Percentiles rank a stretch among this genome's conserved stretches.
phyloP scores from a whole-genome alignment of 2,113 vertebrate genomes.

The Lepus timidus region DNA sequence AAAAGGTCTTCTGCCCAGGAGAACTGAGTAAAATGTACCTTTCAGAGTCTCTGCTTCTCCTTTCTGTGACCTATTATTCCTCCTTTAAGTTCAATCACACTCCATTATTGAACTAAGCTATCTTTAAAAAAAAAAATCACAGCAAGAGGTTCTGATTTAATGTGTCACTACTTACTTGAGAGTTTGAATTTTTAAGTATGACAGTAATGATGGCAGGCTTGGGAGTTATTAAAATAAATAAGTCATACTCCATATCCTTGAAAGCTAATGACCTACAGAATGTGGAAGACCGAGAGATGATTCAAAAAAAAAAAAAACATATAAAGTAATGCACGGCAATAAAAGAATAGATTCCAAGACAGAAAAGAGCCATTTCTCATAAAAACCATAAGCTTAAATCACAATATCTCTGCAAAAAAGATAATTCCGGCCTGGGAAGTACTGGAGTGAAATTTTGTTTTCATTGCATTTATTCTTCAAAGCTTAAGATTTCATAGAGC shows the following conservation, averaged over 20 bases:
- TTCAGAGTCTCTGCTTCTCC: background rate
- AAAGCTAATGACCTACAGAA: constrained; percentile 45
- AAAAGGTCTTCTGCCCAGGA: background rate
- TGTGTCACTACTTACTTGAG: constrained; percentile 38
- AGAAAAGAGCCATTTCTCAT: background rate
- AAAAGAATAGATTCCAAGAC: background rate
- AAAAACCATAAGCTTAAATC: background rate
- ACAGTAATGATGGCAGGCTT: constrained; percentile 59
- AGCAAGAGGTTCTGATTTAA: constrained; percentile 60
- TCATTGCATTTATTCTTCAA: background rate
- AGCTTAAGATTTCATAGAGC: too few relatives aligned
- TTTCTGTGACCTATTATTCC: constrained; percentile 6
- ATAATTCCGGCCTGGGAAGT: background rate
- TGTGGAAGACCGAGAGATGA: background rate
- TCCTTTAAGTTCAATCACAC: background rate
- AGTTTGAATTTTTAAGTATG: constrained; percentile 68
- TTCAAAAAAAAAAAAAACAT: background rate
- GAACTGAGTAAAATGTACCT: background rate
- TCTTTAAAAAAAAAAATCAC: constrained; percentile 45
- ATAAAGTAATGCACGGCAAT: background rate
- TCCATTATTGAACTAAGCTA: background rate
- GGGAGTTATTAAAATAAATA: constrained; percentile 76
- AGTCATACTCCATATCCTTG: constrained; percentile 61
- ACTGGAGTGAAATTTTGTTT: background rate
- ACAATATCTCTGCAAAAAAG: background rate